Base-by-base conservation (phyloP, 2,888 invertebrate species). In the Epistrophe eligans region DNA sequence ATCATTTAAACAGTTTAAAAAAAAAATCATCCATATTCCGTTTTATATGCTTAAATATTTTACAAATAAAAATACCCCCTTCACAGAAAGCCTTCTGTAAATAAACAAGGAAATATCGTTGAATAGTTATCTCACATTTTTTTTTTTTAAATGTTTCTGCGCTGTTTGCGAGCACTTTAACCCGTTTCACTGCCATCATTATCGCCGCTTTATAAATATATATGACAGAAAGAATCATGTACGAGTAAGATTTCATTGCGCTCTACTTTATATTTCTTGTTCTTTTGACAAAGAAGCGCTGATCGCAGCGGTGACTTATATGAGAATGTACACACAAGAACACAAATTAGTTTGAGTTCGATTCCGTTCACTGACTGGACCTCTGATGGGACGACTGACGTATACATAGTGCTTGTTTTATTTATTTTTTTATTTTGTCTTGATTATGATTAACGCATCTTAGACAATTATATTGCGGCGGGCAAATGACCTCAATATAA, bases 361-460 rank as follows among this genome's bases (percentile, higher is more conserved):
- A 84, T 64, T 74, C 79, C 38, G 48, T 67, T 48, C 45, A 32
- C 32, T 57, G 45, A 32, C 19, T 72, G 48, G n/a, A 40, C 40
- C 62, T 62, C 17, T 58, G 58, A 24, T 24, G 24, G 24, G 24
- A 24, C 3, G 24, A 24, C 24, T 24, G 62, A 62, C 62, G 13
- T 17, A n/a, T n/a, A 10, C 11, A 10, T 28, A 7, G 28, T 32
- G 28, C n/a, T 28, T 28, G 28, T 55, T 32, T 55, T 24, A 8
- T 28, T 28, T 28, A 11, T 50, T 19, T 50, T 8, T 38, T 67
- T 67, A 13, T 17, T 8, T 35, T 66, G 4, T 43, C 43, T 77
- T 77, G 50, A 74, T 79, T 79, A 70, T 79, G 83, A 84, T 79
- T 67, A 84, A 84, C 67, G 79, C 79, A 79, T 79, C 83, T 84